Evolutionary conservation across 2,113 vertebrate genomes (phyloP).

Genomic region (Menura novaehollandiae): DNA sequence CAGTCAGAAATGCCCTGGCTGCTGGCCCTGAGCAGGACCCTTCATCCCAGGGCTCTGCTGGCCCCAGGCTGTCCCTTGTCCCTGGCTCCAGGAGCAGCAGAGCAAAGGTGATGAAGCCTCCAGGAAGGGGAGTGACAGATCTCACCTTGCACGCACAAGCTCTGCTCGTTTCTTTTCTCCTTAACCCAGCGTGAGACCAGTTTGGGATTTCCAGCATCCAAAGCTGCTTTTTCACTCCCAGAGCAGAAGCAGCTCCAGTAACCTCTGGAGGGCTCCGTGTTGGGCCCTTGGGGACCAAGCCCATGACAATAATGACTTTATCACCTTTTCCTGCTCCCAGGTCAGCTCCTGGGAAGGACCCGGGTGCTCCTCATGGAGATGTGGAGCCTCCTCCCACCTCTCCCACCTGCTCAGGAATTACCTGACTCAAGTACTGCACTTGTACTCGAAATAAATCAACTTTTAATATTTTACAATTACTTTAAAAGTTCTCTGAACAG

Average conservation of each 20-base stretch:
- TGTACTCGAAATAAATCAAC: conserved; percentile 29
- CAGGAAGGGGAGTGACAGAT: background rate
- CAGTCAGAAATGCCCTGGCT: background rate
- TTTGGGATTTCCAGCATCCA: background rate
- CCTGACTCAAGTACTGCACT: background rate
- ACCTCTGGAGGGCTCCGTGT: background rate
- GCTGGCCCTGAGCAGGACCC: accelerated
- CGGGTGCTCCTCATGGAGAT: accelerated
- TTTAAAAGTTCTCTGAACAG: conserved; percentile 4
- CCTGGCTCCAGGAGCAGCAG: background rate
- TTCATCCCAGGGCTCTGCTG: background rate
- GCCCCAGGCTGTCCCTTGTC: background rate
- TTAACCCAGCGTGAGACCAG: background rate
- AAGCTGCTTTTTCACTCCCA: background rate
- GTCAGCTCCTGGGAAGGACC: background rate
- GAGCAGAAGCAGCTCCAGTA: background rate
- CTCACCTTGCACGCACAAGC: background rate
- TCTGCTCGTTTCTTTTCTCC: background rate
- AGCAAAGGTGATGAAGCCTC: background rate
- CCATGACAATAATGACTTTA: background rate
- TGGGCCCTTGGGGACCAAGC: background rate
- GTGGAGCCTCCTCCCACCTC: accelerated
- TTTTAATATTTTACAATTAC: conserved; percentile 55
- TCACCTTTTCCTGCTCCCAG: background rate
- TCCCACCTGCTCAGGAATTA: background rate